Conservation (phyloP, 1,140 invertebrate species). For the Orius insidiosus region DNA sequence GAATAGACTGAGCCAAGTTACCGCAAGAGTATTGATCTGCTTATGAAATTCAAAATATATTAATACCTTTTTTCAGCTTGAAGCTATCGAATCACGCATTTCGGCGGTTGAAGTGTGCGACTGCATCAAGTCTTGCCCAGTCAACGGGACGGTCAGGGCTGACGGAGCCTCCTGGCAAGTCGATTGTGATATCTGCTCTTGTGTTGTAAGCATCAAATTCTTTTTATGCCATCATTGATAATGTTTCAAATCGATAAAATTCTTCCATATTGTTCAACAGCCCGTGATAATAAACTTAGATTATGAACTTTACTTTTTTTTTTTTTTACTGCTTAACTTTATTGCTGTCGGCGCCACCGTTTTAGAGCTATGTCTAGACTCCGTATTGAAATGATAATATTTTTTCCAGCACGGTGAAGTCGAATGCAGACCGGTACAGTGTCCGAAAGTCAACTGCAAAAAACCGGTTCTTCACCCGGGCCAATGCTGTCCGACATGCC, state of each 20-base stretch:
- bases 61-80: constrained; percentile 60
- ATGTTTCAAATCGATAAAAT: too few species aligned
- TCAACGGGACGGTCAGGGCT: constrained; percentile 57
- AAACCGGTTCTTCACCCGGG: constrained; percentile 56
- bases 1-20: constrained; percentile 28
- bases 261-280: too few species aligned
- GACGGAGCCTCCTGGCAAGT: constrained; percentile 68
- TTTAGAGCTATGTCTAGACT: constrained; percentile 3
- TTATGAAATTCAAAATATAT: too few species aligned
- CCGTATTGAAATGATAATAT: constrained; percentile 8
- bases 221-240: too few species aligned
- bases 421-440: constrained; percentile 58
- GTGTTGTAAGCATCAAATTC: constrained; percentile 51
- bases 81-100: constrained; percentile 54
- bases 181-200: constrained; percentile 65
- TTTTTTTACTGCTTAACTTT: too few species aligned
- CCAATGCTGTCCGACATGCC: constrained; percentile 69
- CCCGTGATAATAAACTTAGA: too few species aligned
- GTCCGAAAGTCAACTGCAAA: constrained; percentile 55
- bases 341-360: too few species aligned
- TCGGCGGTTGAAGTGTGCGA: constrained; percentile 68
- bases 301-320: too few species aligned
- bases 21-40: constrained; percentile 41
- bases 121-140: constrained; percentile 68
- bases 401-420: constrained; percentile 57